phyloP scores from a whole-genome alignment of 2,888 invertebrate genomes.

The Alloscopus bannaensis region DNA sequence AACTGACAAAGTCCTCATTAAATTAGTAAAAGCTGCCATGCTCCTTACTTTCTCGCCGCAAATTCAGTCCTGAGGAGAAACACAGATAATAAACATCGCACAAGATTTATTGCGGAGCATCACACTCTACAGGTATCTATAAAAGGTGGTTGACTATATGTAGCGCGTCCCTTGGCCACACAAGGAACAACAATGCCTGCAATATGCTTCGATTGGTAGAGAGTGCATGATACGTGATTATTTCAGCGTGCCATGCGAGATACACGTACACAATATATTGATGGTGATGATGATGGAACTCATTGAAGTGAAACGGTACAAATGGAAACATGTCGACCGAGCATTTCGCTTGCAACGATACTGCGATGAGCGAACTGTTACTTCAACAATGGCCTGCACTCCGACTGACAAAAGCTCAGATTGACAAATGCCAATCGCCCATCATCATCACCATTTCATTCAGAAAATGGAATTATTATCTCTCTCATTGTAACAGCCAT shows the following conservation, averaged over 20 bases:
- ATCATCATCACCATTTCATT: constrained; percentile 35
- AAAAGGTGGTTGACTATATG: no score
- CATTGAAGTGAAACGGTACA: constrained; percentile 37
- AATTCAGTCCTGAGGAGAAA: no score
- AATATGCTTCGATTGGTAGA: no score
- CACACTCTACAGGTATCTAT: no score
- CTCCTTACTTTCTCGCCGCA: no score
- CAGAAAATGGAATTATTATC: constrained; percentile 39
- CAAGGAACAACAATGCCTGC: no score
- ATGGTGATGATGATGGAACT: constrained; percentile 15
- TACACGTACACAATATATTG: not conserved
- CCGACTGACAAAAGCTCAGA: constrained; percentile 39
- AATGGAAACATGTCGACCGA: constrained; percentile 30
- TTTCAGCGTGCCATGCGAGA: no score
- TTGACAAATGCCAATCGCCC: constrained; percentile 63
- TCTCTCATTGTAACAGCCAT: constrained; percentile 16
- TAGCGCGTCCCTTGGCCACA: no score
- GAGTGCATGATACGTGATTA: no score
- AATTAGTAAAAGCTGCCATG: constrained; percentile 25
- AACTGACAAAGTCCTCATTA: constrained; percentile 6
- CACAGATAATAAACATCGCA: no score
- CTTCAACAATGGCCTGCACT: constrained; percentile 18
- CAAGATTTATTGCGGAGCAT: no score
- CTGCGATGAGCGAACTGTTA: constrained; percentile 7
- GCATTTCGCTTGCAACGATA: not conserved